Evolutionary conservation across 1,140 invertebrate genomes (phyloP).

Genomic region (Drosophila santomea): DNA sequence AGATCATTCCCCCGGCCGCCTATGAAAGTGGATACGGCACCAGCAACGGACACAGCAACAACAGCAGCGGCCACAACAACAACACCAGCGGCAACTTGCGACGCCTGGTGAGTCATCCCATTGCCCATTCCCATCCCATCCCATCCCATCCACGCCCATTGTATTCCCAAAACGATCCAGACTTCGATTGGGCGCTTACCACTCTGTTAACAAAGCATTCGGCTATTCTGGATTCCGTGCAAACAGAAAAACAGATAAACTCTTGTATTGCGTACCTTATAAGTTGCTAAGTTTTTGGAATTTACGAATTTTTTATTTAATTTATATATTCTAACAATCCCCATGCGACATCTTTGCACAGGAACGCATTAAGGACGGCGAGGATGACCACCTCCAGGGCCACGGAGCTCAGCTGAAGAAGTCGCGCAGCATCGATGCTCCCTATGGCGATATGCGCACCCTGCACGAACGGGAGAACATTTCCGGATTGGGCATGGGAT

Average conservation of each 20-base stretch:
- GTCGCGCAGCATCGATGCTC: conserved; percentile 94
- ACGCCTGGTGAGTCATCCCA: conserved; percentile 68
- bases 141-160: neutral
- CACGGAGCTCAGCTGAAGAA: conserved; percentile 90
- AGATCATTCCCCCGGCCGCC: conserved; percentile 87
- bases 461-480: conserved; percentile 86
- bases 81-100: conserved; percentile 57
- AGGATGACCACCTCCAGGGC: conserved; percentile 60
- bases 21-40: conserved; percentile 70
- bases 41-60: conserved; percentile 52
- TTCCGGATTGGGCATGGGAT: conserved; percentile 8
- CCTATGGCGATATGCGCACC: conserved; percentile 92
- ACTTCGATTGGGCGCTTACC: conserved; percentile 43
- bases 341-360: conserved; percentile 31
- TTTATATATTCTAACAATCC: too few relatives aligned
- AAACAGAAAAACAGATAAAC: neutral
- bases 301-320: neutral
- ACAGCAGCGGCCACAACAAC: conserved; percentile 14
- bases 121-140: conserved; percentile 2
- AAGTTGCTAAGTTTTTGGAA: too few relatives aligned
- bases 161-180: neutral
- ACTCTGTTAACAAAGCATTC: conserved; percentile 30
- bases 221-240: conserved; percentile 5
- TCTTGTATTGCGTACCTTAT: too few relatives aligned
- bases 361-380: conserved; percentile 86